Conservation (phyloP, 35 echinoderm and acorn worm species). For the Lytechinus variegatus region DNA sequence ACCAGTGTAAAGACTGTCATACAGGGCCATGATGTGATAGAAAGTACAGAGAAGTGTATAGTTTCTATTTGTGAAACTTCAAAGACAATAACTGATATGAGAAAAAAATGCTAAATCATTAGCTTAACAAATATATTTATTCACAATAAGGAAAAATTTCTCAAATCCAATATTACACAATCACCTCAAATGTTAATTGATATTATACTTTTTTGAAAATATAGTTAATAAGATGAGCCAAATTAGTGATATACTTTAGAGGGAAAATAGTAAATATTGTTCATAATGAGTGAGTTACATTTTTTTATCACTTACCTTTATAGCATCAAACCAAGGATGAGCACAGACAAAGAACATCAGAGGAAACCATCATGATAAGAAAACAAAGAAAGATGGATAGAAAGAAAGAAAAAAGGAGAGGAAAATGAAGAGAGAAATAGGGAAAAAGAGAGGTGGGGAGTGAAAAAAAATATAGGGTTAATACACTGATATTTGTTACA, state of each 20-base stretch:
- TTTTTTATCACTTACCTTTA: background rate
- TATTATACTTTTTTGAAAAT: background rate
- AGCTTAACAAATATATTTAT: too few relatives aligned
- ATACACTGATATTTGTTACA: background rate
- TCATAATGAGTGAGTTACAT: background rate
- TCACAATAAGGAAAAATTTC: too few relatives aligned
- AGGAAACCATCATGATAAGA: background rate
- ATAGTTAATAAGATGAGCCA: background rate
- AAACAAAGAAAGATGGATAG: background rate
- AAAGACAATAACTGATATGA: too few relatives aligned
- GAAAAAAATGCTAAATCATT: too few relatives aligned
- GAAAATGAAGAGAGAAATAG: too few relatives aligned
- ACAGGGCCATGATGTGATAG: too few relatives aligned
- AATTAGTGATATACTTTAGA: background rate
- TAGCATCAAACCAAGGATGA: background rate
- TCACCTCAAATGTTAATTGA: background rate
- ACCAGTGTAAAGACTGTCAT: too few relatives aligned
- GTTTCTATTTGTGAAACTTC: too few relatives aligned
- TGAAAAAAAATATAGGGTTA: too few relatives aligned
- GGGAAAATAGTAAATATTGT: background rate
- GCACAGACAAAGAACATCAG: background rate
- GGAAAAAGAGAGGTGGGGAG: too few relatives aligned
- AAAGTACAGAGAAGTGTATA: too few relatives aligned
- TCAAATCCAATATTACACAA: background rate
- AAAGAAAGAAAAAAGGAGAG: too few relatives aligned